Evolutionary conservation across 2,113 vertebrate species (phyloP), one percentile per base, ranked within the genome.

Genomic region (Poecilia latipinna): DNA sequence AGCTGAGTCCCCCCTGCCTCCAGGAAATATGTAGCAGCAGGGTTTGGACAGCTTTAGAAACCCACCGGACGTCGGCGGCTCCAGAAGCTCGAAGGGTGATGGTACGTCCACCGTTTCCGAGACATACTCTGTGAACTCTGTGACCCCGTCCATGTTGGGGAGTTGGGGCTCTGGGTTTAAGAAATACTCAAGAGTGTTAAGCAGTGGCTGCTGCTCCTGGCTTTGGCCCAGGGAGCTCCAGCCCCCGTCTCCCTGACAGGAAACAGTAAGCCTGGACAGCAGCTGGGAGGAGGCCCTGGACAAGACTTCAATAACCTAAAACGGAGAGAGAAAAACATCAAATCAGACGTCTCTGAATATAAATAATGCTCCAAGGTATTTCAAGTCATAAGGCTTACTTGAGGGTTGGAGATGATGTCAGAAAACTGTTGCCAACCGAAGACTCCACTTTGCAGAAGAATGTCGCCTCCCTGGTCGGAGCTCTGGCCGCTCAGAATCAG

Each of bases 21-120:
- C 98, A 1, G 98, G 98, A 82, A 99, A 99, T 86, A 99, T 98
- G 85, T 99, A 99, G 92, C 98, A 99, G 91, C 98, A 99, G 69
- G 98, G 97, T 74, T 98, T 98, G 75, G 98, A 99, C 77, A 99
- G 94, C 82, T 99, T 99, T 86, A 99, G 92, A 82, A 99, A 99
- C 17, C 98, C 98, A 71, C 98, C 98, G 1, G 98, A 99, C n/a
- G 96, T 98, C 3, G 98, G 98, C 1, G 98, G 96, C 84, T 99
- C 98, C 79, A 99, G 92, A 13, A 98, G 96, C 77, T 99, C 98
- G 88, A 99, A 99, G 3, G 98, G 97, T 3, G 98, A 98, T 0
- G 97, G 96, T 64, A 97, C 95, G 0, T 99, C 97, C 75, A 98
- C 97, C 0, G 97, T 98, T 90, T 99, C 98, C 1, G 98, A 96